These are phyloP conservation scores for Barypeithes pellucidus DNA, from an alignment of 2,888 invertebrate species.

Conservation along the genomic window DNA sequence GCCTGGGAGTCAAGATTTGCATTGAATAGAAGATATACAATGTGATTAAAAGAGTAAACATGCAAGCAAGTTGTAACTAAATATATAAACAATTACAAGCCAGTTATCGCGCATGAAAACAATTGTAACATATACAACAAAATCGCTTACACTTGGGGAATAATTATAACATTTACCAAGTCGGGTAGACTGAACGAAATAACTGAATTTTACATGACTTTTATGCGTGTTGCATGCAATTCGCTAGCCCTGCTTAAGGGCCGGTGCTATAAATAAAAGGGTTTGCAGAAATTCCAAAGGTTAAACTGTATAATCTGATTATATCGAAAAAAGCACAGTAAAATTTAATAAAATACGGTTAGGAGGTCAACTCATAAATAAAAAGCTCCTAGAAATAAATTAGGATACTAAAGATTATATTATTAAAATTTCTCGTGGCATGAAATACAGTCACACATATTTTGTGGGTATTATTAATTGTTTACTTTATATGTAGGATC, in stretches of 20 bases:
- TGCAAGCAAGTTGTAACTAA: slow-evolving; percentile 42
- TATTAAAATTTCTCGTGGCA: slow-evolving; percentile 3
- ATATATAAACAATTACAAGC: slow-evolving; percentile 46
- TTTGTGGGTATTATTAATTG: background rate
- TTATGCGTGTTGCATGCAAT: slow-evolving; percentile 53
- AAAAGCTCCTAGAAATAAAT: slow-evolving; percentile 31
- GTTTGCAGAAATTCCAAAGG: slow-evolving; percentile 53
- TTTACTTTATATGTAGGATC: background rate
- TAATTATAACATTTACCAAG: slow-evolving; percentile 47
- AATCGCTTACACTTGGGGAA: slow-evolving; percentile 51
- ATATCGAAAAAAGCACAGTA: slow-evolving; percentile 52
- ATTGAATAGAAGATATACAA: slow-evolving; percentile 7
- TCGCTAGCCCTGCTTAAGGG: slow-evolving; percentile 46
- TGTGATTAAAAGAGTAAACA: background rate
- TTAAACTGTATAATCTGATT: slow-evolving; percentile 52
- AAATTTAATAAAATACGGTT: slow-evolving; percentile 45
- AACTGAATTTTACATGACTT: slow-evolving; percentile 48
- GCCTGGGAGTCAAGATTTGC: background rate
- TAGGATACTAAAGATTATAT: slow-evolving; percentile 15
- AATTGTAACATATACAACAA: slow-evolving; percentile 45
- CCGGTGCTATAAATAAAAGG: slow-evolving; percentile 49
- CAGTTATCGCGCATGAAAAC: slow-evolving; percentile 37
- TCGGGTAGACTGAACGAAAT: slow-evolving; percentile 39
- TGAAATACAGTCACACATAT: background rate
- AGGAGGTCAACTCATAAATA: slow-evolving; percentile 41